Percentiles rank a stretch among this genome's conserved stretches.
Conservation (phyloP, 2,888 invertebrate genomes). For the Clitarchus hookeri region DNA sequence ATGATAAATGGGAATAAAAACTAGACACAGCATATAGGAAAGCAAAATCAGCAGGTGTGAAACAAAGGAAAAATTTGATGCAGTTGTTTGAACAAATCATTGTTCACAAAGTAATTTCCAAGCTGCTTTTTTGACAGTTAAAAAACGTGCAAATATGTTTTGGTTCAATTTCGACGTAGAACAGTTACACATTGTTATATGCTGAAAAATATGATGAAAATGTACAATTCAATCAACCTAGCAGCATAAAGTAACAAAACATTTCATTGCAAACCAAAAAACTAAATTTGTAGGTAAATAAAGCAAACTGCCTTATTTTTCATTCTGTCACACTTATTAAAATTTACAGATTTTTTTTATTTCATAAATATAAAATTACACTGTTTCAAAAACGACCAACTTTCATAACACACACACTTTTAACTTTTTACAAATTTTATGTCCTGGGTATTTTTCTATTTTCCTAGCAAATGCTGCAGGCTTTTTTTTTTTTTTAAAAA, state of each 20-base stretch:
- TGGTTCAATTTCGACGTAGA: too few relatives aligned
- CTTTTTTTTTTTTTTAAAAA: not conserved
- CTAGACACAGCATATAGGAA: too few relatives aligned
- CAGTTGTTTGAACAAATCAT: too few relatives aligned
- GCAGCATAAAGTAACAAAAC: not conserved
- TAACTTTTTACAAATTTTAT: not conserved
- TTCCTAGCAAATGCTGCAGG: not conserved
- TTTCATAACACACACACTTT: not conserved
- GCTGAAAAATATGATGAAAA: not conserved
- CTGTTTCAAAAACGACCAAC: not conserved
- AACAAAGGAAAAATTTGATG: too few relatives aligned
- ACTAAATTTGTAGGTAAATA: not conserved
- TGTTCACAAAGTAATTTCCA: too few relatives aligned
- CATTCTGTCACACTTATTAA: not conserved
- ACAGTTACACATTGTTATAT: not conserved
- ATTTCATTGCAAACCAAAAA: not conserved
- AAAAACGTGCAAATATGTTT: too few relatives aligned
- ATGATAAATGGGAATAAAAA: too few relatives aligned
- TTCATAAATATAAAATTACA: not conserved
- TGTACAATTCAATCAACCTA: not conserved
- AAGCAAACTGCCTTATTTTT: not conserved
- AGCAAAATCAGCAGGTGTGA: too few relatives aligned
- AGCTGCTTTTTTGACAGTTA: too few relatives aligned
- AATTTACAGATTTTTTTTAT: not conserved
- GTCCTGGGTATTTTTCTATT: too few relatives aligned